phyloP scores from a whole-genome alignment of 1,140 invertebrate genomes.

The Lysiphlebus fabarum region DNA sequence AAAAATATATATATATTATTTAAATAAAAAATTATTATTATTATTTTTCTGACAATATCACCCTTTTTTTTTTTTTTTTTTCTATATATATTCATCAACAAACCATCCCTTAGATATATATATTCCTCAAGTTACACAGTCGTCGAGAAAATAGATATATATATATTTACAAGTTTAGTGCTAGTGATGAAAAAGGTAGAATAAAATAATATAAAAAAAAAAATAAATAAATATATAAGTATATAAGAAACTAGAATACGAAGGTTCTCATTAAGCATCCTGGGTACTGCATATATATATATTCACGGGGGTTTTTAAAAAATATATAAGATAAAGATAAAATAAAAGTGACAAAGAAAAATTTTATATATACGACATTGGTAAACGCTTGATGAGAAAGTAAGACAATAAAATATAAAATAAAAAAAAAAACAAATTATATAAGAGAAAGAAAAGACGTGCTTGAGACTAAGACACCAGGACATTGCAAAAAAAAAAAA shows the following conservation, averaged over 20 bases:
- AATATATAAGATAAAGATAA: slow-evolving; percentile 43
- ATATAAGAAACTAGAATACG: slow-evolving; percentile 33
- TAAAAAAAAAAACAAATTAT: slow-evolving; percentile 7
- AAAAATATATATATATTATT: no score
- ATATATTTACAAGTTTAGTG: no score
- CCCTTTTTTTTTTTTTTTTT: no score
- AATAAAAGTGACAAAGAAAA: slow-evolving; percentile 33
- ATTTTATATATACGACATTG: neutral
- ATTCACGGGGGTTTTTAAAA: slow-evolving; percentile 45
- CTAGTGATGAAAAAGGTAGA: slow-evolving; percentile 26
- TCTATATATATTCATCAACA: no score
- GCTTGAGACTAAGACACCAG: slow-evolving; percentile 14
- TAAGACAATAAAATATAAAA: neutral
- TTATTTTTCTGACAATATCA: no score
- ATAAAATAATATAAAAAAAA: slow-evolving; percentile 24
- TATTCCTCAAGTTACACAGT: no score
- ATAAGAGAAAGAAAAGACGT: slow-evolving; percentile 18
- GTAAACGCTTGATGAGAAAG: neutral
- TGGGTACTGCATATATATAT: slow-evolving; percentile 42
- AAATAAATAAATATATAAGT: neutral
- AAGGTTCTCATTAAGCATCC: slow-evolving; percentile 56
- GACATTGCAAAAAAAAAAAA: slow-evolving; percentile 29
- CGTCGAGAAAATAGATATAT: no score
- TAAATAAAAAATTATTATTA: no score
- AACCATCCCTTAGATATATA: no score